phyloP scores from a whole-genome alignment of 2,797 vertebrate species.

The Melopsittacus undulatus region DNA sequence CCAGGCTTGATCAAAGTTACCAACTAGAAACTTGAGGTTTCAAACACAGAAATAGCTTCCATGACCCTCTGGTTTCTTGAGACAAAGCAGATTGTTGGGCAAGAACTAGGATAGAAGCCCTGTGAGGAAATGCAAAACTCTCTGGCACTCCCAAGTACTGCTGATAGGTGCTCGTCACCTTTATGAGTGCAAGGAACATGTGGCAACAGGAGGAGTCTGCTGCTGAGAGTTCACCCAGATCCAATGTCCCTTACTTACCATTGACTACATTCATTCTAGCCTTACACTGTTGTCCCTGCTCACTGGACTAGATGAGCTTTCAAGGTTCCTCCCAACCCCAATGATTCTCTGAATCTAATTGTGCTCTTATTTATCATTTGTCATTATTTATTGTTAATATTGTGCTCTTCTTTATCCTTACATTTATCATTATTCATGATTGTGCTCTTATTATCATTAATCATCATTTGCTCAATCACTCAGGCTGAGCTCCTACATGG shows the following conservation, averaged over 20 bases:
- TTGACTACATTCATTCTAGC: neutral
- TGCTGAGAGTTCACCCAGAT: neutral
- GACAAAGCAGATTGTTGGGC: neutral
- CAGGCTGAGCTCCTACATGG: neutral
- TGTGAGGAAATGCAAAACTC: neutral
- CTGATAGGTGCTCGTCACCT: neutral
- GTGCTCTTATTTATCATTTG: no score
- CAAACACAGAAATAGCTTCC: neutral
- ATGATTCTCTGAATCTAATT: neutral
- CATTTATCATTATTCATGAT: neutral
- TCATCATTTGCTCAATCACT: accelerated
- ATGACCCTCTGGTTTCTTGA: neutral
- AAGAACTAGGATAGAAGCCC: neutral
- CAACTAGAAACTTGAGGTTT: neutral
- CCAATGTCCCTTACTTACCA: neutral
- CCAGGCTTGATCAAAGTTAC: neutral
- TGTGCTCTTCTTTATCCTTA: neutral
- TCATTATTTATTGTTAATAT: neutral
- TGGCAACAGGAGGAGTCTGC: neutral
- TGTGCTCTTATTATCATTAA: neutral
- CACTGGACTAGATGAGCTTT: neutral
- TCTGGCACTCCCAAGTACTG: neutral
- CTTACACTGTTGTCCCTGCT: neutral
- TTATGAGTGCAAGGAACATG: accelerated
- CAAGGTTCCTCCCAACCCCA: neutral